Percentiles rank a stretch among this genome's conserved stretches.
Conservation (phyloP, 2,888 invertebrate genomes). For the Anagyrus pseudococci region DNA sequence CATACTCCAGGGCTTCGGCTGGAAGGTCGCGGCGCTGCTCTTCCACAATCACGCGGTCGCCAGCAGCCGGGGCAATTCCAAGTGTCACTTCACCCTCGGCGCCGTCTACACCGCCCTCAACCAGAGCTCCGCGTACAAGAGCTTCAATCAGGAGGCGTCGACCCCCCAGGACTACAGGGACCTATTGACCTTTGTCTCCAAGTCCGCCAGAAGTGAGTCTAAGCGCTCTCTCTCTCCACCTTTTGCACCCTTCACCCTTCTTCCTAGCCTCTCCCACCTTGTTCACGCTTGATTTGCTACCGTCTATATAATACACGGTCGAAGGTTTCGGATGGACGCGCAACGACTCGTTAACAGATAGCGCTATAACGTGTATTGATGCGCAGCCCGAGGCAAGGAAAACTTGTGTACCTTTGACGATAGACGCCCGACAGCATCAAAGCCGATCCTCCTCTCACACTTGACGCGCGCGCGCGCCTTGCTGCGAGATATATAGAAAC, state of each 20-base stretch:
- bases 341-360: too few relatives aligned
- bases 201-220: slow-evolving; percentile 75
- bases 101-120: slow-evolving; percentile 70
- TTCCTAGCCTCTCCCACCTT: slow-evolving; percentile 22
- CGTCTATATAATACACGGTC: too few relatives aligned
- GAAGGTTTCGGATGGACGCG: too few relatives aligned
- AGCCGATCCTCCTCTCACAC: too few relatives aligned
- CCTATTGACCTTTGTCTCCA: slow-evolving; percentile 69
- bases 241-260: neutral
- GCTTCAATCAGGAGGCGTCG: slow-evolving; percentile 71
- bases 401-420: too few relatives aligned
- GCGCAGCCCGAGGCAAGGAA: too few relatives aligned
- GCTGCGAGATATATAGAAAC: too few relatives aligned
- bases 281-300: too few relatives aligned
- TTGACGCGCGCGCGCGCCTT: too few relatives aligned
- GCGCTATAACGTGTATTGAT: too few relatives aligned
- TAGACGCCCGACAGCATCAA: too few relatives aligned
- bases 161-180: slow-evolving; percentile 66
- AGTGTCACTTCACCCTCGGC: slow-evolving; percentile 78
- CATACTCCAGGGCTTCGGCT: slow-evolving; percentile 76
- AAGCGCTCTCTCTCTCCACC: neutral
- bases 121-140: slow-evolving; percentile 63
- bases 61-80: slow-evolving; percentile 74
- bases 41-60: slow-evolving; percentile 74
- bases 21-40: slow-evolving; percentile 75